Evolutionary conservation across 2,888 invertebrate genomes (phyloP), one percentile per base, ranked within the genome.

Genomic region (Parnassius mnemosyne): DNA sequence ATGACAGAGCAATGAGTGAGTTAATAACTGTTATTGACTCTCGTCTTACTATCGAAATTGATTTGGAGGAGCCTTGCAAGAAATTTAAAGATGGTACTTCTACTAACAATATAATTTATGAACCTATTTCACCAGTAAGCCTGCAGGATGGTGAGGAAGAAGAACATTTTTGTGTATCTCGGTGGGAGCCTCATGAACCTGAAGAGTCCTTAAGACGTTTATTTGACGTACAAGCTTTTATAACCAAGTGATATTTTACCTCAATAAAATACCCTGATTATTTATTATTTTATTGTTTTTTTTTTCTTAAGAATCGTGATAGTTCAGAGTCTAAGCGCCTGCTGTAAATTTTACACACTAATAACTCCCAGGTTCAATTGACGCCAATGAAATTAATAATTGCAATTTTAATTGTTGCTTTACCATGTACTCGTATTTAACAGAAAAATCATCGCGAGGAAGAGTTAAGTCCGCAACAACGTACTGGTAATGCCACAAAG

Each of bases 101-200:
- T 70, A 72, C 0, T 49, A 62, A 53, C 25, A 53, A 47, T 25
- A 65, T 63, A 53, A 65, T 76, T 10, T 84, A 84, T 62, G 86
- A 87, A 67, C 83, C 84, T 0, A 79, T 86, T 63, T 85, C 85
- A 13, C 84, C 87, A n/a, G 80, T 77, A 12, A 79, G 77, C 55
- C 57, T 67, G 42, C 67, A 67, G 47, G 75, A 76, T 57, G 63
- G 67, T 42, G 49, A 55, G 11, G 58, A 57, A 42, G 60, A 64
- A 20, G 54, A 47, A 59, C 58, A 57, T 53, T 55, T 34, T 34
- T 34, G 34, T 53, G 51, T 53, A 42, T 59, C 46, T 42, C 13
- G 50, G 16, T 68, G 64, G 66, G 51, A 63, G 49, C 62, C 62
- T 20, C 60, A 61, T 2, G 52, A 61, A 42, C 66, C 66, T 34